phyloP scores from a whole-genome alignment of 1,140 invertebrate genomes.

The Diorhabda sublineata region DNA sequence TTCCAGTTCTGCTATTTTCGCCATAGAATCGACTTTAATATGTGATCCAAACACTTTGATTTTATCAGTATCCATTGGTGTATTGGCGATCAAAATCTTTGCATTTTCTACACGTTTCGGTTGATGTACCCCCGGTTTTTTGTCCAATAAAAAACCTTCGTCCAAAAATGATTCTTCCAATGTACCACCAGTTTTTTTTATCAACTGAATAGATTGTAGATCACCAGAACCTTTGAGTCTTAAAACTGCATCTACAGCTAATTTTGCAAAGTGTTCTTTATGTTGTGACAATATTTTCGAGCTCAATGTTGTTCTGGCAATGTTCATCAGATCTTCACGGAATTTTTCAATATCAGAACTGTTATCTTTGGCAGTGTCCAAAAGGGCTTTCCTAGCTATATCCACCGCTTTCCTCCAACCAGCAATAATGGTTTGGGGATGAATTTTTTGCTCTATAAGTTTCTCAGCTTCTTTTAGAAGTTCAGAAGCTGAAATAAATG shows the following conservation, averaged over 20 bases:
- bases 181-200: slow-evolving; percentile 91
- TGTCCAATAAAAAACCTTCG: slow-evolving; percentile 96
- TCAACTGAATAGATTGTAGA: slow-evolving; percentile 87
- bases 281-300: slow-evolving; percentile 98
- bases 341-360: slow-evolving; percentile 77
- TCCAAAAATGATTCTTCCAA: slow-evolving; percentile 95
- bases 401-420: slow-evolving; percentile 89
- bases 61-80: slow-evolving; percentile 99
- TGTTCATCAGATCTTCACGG: slow-evolving; percentile 88
- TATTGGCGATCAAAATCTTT: slow-evolving; percentile 98
- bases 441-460: slow-evolving; percentile 89
- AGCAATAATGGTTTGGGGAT: slow-evolving; percentile 96
- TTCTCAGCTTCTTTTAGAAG: slow-evolving; percentile 93
- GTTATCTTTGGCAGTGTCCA: slow-evolving; percentile 74
- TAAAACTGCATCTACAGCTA: slow-evolving; percentile 93
- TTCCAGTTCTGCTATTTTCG: slow-evolving; percentile 98
- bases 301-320: slow-evolving; percentile 94
- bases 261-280: slow-evolving; percentile 93
- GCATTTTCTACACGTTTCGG: slow-evolving; percentile 89
- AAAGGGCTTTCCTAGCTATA: slow-evolving; percentile 78
- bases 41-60: slow-evolving; percentile 99
- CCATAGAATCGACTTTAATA: slow-evolving; percentile 95
- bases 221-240: slow-evolving; percentile 94
- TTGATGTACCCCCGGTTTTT: slow-evolving; percentile 88
- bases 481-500: slow-evolving; percentile 74